These are phyloP conservation scores for Pluvianellus socialis DNA, from an alignment of 2,113 vertebrate genomes.

Conservation along the genomic window DNA sequence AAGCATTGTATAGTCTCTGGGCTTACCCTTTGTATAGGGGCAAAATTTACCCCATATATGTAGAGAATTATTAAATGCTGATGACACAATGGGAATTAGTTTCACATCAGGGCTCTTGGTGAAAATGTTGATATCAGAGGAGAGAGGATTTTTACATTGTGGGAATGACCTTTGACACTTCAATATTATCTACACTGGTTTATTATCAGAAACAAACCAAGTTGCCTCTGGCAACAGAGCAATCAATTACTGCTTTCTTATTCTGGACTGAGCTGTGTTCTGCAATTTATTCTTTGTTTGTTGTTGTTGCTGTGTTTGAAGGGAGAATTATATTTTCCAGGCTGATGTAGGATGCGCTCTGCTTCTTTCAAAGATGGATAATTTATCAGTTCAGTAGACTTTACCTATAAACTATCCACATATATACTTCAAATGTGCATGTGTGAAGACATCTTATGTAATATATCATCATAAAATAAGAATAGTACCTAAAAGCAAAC, in stretches of 20 bases:
- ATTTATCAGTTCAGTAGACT: neutral
- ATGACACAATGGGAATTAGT: neutral
- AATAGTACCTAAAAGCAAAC: neutral
- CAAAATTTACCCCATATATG: too few species aligned
- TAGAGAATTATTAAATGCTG: neutral
- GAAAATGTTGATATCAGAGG: neutral
- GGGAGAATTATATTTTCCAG: neutral
- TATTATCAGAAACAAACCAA: neutral
- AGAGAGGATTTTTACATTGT: neutral
- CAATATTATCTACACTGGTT: neutral
- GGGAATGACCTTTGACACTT: neutral
- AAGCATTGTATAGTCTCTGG: too few species aligned
- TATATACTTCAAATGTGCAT: neutral
- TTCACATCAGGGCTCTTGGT: neutral
- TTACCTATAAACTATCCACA: neutral
- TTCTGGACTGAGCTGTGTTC: neutral
- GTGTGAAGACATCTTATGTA: neutral
- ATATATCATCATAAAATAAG: neutral
- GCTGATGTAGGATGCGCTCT: neutral
- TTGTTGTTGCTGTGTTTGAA: neutral
- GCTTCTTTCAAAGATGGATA: neutral
- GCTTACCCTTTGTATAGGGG: too few species aligned
- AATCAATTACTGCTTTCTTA: neutral
- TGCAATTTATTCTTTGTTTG: neutral
- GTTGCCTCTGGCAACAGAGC: neutral